Percentiles rank a stretch among this genome's conserved stretches.
phyloP scores from a whole-genome alignment of 2,888 invertebrate genomes.

The Trissolcus japonicus region DNA sequence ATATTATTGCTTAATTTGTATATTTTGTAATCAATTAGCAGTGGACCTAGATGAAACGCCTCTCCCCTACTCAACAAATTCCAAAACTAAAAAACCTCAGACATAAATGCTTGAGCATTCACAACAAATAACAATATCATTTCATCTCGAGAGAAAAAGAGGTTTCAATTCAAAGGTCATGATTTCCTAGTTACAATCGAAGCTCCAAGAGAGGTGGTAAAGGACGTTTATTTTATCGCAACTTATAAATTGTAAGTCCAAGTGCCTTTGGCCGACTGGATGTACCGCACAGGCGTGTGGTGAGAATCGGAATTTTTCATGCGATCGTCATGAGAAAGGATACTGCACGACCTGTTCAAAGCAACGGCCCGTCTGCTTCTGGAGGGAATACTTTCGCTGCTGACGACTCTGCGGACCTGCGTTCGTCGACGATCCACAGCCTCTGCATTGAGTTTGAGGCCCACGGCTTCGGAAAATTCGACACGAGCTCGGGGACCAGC shows the following conservation, averaged over 20 bases:
- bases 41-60: too few relatives aligned
- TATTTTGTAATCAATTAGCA: too few relatives aligned
- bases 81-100: background rate
- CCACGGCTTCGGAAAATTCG: conserved; percentile 18
- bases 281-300: conserved; percentile 65
- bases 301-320: conserved; percentile 62
- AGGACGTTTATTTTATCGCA: conserved; percentile 8
- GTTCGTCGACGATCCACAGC: conserved; percentile 43
- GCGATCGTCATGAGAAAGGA: conserved; percentile 64
- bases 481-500: conserved; percentile 7
- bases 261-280: conserved; percentile 71
- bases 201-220: conserved; percentile 7
- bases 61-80: too few relatives aligned
- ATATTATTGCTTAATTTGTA: too few relatives aligned
- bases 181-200: conserved; percentile 2
- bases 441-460: conserved; percentile 12
- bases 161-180: too few relatives aligned
- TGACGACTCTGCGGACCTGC: conserved; percentile 66
- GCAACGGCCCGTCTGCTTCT: conserved; percentile 54
- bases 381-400: conserved; percentile 66
- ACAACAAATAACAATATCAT: too few relatives aligned
- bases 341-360: conserved; percentile 63
- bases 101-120: too few relatives aligned
- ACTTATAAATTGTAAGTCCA: conserved; percentile 70
- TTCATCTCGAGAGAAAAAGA: too few relatives aligned